Evolutionary conservation across 2,797 vertebrate species (phyloP).

Genomic region (Natrix natrix): DNA sequence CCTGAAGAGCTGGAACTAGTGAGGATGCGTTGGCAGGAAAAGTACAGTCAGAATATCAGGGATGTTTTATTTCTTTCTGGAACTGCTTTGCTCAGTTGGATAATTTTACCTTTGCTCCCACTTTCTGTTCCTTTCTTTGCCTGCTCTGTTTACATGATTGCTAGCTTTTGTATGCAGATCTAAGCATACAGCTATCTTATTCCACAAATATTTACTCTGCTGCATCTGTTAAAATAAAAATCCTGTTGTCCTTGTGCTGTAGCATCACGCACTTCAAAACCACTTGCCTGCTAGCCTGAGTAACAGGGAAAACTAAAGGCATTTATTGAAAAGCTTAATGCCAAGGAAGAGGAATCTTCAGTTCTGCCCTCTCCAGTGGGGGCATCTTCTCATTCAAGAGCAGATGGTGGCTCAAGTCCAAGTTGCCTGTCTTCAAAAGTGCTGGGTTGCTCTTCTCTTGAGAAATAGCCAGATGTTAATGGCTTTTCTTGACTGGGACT

Average conservation of each 20-base stretch:
- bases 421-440: background rate
- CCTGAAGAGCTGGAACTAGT: background rate
- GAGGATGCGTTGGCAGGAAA: background rate
- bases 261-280: background rate
- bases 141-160: background rate
- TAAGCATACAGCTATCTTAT: background rate
- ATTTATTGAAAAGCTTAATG: background rate
- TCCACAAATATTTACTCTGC: background rate
- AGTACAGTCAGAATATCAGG: background rate
- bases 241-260: background rate
- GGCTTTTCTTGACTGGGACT: background rate
- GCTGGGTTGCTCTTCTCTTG: background rate
- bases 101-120: background rate
- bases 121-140: background rate
- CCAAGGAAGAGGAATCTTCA: background rate
- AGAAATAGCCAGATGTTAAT: background rate
- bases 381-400: background rate
- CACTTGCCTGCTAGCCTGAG: background rate
- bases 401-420: background rate
- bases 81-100: background rate
- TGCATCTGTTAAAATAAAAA: background rate
- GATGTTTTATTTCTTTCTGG: background rate
- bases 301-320: background rate
- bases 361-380: background rate
- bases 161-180: background rate